phyloP scores from a whole-genome alignment of 2,113 vertebrate species.

The Aythya baeri region DNA sequence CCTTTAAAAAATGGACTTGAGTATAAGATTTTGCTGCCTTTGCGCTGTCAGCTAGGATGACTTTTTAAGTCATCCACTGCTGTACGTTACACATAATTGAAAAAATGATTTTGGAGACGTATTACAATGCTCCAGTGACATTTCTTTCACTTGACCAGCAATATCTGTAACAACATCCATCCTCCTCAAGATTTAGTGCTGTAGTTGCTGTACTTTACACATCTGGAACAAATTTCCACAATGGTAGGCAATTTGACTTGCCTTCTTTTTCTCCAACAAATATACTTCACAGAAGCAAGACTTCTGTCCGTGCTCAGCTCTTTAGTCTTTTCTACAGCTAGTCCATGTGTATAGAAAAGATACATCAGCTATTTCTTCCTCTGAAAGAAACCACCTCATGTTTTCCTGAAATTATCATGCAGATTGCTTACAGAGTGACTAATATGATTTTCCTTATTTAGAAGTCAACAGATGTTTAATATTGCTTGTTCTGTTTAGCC shows the following conservation, averaged over 20 bases:
- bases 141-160: slow-evolving; percentile 56
- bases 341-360: background rate
- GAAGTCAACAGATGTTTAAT: slow-evolving; percentile 60
- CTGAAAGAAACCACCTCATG: background rate
- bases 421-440: slow-evolving; percentile 26
- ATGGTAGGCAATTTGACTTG: background rate
- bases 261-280: background rate
- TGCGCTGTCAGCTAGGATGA: slow-evolving; percentile 25
- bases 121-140: slow-evolving; percentile 46
- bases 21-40: background rate
- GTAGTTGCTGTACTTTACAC: background rate
- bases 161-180: slow-evolving; percentile 15
- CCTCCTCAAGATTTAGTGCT: background rate
- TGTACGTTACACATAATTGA: slow-evolving; percentile 36
- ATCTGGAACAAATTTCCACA: background rate
- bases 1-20: background rate
- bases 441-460: slow-evolving; percentile 56
- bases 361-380: background rate
- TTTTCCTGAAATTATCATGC: slow-evolving; percentile 44
- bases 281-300: background rate
- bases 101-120: slow-evolving; percentile 36
- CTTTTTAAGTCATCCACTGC: slow-evolving; percentile 7
- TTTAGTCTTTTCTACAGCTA: background rate
- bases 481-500: slow-evolving; percentile 27
- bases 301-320: background rate